These are phyloP conservation scores for Pristionchus exspectatus DNA, from an alignment of 2,888 invertebrate species.

Conservation along the genomic window DNA sequence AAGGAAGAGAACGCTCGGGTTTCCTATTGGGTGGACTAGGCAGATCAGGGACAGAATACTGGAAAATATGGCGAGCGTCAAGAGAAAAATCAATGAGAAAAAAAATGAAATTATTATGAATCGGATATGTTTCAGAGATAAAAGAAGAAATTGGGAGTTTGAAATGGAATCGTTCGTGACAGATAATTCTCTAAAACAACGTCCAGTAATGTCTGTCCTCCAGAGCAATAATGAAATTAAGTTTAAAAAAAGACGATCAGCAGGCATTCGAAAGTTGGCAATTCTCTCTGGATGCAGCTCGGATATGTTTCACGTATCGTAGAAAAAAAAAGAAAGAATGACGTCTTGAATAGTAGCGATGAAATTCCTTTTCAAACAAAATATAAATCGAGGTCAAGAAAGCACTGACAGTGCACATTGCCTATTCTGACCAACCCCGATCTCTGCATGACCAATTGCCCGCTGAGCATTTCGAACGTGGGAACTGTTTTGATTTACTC, in stretches of 20 bases:
- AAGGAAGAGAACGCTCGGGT: background rate
- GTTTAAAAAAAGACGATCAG: too few relatives aligned
- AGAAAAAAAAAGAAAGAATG: background rate
- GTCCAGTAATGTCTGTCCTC: too few relatives aligned
- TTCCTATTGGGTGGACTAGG: background rate
- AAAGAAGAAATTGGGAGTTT: too few relatives aligned
- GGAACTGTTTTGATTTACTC: conserved; percentile 20
- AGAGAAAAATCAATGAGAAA: too few relatives aligned
- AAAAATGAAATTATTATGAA: too few relatives aligned
- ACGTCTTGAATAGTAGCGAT: too few relatives aligned
- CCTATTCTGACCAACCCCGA: background rate
- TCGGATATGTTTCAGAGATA: too few relatives aligned
- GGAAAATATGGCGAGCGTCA: background rate
- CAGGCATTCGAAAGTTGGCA: too few relatives aligned
- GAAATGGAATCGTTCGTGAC: too few relatives aligned
- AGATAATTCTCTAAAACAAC: too few relatives aligned
- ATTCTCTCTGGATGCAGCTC: background rate
- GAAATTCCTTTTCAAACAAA: too few relatives aligned
- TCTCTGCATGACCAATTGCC: background rate
- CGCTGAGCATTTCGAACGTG: conserved; percentile 10
- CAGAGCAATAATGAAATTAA: too few relatives aligned
- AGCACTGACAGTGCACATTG: background rate
- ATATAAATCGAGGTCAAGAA: background rate
- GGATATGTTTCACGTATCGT: background rate
- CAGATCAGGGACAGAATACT: background rate